phyloP scores from a whole-genome alignment of 1,140 invertebrate genomes.

The Eufriesea mexicana region DNA sequence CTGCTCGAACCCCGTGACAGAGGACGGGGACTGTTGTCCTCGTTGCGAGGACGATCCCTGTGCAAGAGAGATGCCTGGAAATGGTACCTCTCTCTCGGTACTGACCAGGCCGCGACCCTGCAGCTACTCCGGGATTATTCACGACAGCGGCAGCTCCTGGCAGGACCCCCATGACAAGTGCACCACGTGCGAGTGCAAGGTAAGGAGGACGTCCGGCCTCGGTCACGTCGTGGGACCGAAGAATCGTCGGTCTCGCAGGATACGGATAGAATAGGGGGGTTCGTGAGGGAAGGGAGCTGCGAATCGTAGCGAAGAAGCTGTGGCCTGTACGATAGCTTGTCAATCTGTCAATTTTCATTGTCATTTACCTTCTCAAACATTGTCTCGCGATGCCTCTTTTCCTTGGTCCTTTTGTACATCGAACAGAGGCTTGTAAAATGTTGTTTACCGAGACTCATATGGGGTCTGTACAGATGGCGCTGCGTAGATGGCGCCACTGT shows the following conservation, averaged over 20 bases:
- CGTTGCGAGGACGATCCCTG: conserved; percentile 86
- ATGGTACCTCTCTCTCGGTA: conserved; percentile 70
- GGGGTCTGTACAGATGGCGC: background rate
- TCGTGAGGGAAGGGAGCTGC: conserved; percentile 29
- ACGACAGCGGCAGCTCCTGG: conserved; percentile 85
- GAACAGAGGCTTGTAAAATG: background rate
- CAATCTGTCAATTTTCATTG: background rate
- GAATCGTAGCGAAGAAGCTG: conserved; percentile 11
- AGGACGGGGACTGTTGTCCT: conserved; percentile 87
- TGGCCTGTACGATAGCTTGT: background rate
- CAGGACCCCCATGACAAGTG: conserved; percentile 86
- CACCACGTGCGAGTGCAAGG: conserved; percentile 90
- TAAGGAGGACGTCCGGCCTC: conserved; percentile 79
- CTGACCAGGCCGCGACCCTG: conserved; percentile 81
- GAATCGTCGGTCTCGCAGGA: conserved; percentile 52
- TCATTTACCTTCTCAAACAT: background rate
- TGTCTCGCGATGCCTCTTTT: background rate
- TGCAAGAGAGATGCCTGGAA: conserved; percentile 72
- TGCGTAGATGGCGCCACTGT: background rate
- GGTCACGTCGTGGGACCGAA: conserved; percentile 47
- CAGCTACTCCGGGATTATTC: conserved; percentile 84
- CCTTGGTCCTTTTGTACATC: background rate
- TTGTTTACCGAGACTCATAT: background rate
- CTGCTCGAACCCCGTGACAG: conserved; percentile 86
- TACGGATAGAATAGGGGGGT: conserved; percentile 56